Base-by-base conservation (phyloP, 1,140 invertebrate genomes). In the Cyclina sinensis region DNA sequence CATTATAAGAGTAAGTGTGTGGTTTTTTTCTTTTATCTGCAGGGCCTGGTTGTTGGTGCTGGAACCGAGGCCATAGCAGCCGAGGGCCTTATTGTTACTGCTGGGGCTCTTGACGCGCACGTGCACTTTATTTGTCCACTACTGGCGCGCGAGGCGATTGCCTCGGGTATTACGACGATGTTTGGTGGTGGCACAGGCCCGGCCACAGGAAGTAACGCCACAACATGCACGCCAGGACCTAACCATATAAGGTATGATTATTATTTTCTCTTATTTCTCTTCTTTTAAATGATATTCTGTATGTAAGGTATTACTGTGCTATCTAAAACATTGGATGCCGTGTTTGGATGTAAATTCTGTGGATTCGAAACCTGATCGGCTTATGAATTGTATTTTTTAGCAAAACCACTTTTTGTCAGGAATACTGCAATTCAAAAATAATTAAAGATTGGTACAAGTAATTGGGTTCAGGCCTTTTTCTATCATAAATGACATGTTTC, bases 161-260 rank as follows among this genome's bases (percentile, higher is more conserved):
- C 94, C 11, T 93, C 94, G 54, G 95, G 95, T 12, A 91, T 95
- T 12, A 96, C 95, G 21, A 96, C 95, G 0, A 86, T 96, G 91
- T 93, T 95, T 89, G 95, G 95, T 21, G 95, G 95, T 18, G 95
- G 95, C 1, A 95, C 95, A 0, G 95, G 95, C 0, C 95, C 95
- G 2, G 94, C 95, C 0, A 93, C 94, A 3, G 95, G 95, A 0
- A 94, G 94, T 2, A 93, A 94, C 43, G 95, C 95, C 0, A 95
- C 95, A 5, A 95, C 95, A 11, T 95, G 95, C 89, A 92, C 94
- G 11, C 95, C 95, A n/a, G 95, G 95, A 27, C 92, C 95, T 11
- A 93, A 93, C 89, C 93, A 95, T 83, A 94, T 96, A 57, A 94
- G 91, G 95, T 95, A 83, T 78, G 89, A 32, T 24, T 1, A 62